Conservation (phyloP, 2,797 vertebrate species). For the Lagorchestes hirsutus region DNA sequence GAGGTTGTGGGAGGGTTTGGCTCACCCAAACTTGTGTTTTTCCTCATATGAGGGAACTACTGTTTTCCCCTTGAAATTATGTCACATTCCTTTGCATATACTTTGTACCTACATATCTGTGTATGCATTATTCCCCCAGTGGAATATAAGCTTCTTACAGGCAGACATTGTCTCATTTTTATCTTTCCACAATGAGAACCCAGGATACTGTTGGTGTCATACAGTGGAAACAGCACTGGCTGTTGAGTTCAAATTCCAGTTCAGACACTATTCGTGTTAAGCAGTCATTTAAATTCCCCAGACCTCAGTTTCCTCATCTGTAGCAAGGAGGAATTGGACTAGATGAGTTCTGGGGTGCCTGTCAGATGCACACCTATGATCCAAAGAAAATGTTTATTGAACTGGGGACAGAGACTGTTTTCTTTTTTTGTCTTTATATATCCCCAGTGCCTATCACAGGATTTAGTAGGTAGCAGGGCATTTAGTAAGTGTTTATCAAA, state of each 20-base stretch:
- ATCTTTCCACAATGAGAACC: not conserved
- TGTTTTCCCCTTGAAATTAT: not conserved
- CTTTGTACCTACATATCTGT: not conserved
- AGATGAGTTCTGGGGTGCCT: not conserved
- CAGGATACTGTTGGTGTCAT: not conserved
- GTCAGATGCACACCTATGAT: not conserved
- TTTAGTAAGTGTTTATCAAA: not conserved
- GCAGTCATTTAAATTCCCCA: not conserved
- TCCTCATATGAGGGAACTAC: not conserved
- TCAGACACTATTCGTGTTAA: not conserved
- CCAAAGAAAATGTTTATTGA: not conserved
- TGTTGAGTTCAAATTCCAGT: not conserved
- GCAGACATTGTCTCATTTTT: not conserved
- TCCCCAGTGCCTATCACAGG: not conserved
- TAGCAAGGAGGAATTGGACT: not conserved
- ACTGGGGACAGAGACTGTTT: not conserved
- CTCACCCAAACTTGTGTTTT: not conserved
- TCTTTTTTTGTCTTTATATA: not conserved
- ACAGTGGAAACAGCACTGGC: not conserved
- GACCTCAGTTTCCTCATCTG: not conserved
- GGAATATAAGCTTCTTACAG: not conserved
- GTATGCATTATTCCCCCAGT: not conserved
- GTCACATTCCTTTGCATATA: not conserved
- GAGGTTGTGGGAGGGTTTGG: not conserved
- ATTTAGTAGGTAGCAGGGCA: not conserved